Base-by-base conservation (phyloP, 1,140 invertebrate species). In the Meloidogyne exigua region DNA sequence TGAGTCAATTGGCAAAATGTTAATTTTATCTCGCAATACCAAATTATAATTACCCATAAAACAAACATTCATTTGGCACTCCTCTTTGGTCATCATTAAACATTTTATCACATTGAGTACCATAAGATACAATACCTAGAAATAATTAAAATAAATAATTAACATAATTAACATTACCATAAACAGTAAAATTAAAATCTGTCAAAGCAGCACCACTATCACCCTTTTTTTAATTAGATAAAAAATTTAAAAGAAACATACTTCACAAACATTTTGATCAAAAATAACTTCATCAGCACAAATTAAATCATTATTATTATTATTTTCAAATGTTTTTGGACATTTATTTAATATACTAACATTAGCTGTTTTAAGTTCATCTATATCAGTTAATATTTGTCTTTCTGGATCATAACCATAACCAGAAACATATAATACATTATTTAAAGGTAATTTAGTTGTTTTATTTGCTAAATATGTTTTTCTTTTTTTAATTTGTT, bases 251-350 rank as follows among this genome's bases (percentile, higher is more conserved):
- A 39, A 7, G 0, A 21, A n/a, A 23, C 1, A 15, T 69, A 28
- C 68, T 13, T 69, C 68, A 12, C 68, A 69, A 39, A 39, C 28
- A 69, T 69, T 69, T 26, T 69, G 39, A 18, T 44, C 21, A 13
- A 69, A 32, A 57, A 57, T 7, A n/a, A 57, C 49, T 39, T 39
- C 68, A 15, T 69, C 49, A 49, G 68, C 68, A 69, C 68, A 69
- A 26, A 69, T 69, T 28, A 26, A 25, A 26, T 69, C 68, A 49
- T 69, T 26, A 2, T 26, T 23, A 39, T 39, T 39, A 39, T 9
- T 39, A 12, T n/a, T 57, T 57, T n/a, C 49, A 9, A 57, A n/a
- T n/a, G 13, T 9, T 57, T n/a, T n/a, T 25, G 68, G 68, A 49
- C 68, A 69, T 69, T 69, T 69, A 25, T 36, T 36, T 25, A 49